These are phyloP conservation scores for Drosophila miranda DNA, from an alignment of 1,140 invertebrate genomes.

Conservation along the genomic window DNA sequence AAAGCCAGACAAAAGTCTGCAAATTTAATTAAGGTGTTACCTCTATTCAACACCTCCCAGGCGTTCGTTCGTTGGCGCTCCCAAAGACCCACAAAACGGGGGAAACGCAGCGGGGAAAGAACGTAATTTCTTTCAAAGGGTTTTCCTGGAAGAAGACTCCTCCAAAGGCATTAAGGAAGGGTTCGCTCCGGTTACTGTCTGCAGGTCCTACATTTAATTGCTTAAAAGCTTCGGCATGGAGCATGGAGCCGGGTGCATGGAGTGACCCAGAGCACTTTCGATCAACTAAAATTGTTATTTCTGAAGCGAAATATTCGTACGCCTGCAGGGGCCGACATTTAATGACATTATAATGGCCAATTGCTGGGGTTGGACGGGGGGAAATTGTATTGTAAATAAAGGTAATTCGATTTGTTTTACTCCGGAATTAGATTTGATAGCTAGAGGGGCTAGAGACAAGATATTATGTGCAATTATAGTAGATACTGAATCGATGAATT, in stretches of 20 bases:
- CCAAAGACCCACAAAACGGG: background rate
- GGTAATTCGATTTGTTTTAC: constrained; percentile 40
- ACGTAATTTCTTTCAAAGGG: constrained; percentile 51
- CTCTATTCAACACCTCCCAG: constrained; percentile 76
- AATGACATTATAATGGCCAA: constrained; percentile 73
- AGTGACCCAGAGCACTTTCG: constrained; percentile 41
- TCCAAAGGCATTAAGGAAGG: constrained; percentile 15
- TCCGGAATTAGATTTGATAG: constrained; percentile 24
- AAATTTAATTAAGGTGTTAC: constrained; percentile 78
- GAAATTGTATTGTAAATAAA: constrained; percentile 31
- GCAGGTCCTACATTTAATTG: constrained; percentile 59
- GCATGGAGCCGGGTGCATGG: background rate
- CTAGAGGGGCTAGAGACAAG: background rate
- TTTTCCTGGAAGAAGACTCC: constrained; percentile 57
- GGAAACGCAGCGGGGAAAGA: constrained; percentile 36
- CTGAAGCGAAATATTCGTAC: constrained; percentile 18
- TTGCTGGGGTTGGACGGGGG: constrained; percentile 21
- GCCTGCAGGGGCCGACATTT: constrained; percentile 22
- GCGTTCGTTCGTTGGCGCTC: constrained; percentile 31
- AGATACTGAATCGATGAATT: background rate
- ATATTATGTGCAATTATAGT: constrained; percentile 11
- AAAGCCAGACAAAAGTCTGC: constrained; percentile 56
- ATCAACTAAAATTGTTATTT: constrained; percentile 65
- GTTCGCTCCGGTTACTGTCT: background rate
- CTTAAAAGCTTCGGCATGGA: constrained; percentile 53